Evolutionary conservation across 2,113 vertebrate species (phyloP).

Genomic region (Mirounga angustirostris): DNA sequence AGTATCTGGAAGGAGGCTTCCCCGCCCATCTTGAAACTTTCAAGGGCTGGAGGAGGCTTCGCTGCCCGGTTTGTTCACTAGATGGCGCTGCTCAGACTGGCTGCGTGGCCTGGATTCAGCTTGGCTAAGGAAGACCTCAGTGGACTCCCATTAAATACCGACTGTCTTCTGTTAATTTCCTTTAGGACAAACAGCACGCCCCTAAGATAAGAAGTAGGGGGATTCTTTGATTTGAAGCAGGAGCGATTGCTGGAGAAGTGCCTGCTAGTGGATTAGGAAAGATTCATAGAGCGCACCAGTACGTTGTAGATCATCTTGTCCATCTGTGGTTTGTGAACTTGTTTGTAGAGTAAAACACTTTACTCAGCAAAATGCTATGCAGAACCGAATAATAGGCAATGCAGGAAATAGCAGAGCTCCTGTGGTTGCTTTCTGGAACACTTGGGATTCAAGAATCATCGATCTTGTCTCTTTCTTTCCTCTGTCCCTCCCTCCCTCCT

Average conservation of each 20-base stretch:
- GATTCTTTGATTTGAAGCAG: neutral
- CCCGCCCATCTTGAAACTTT: neutral
- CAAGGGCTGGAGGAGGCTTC: neutral
- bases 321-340: conserved; percentile 28
- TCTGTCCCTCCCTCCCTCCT: neutral
- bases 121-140: neutral
- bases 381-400: neutral
- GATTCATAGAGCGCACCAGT: conserved; percentile 6
- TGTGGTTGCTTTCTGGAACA: neutral
- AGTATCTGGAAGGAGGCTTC: neutral
- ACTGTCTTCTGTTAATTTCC: neutral
- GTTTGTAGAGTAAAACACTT: conserved; percentile 20
- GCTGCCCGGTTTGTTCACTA: neutral
- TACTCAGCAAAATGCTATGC: conserved; percentile 1
- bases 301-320: conserved; percentile 41
- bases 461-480: neutral
- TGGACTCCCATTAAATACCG: neutral
- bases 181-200: neutral
- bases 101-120: neutral
- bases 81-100: neutral
- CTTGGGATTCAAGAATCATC: neutral
- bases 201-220: neutral
- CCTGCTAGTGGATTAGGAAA: neutral
- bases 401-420: neutral
- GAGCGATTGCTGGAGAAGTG: neutral